Percentiles rank a stretch among this genome's conserved stretches.
Evolutionary conservation across 2,888 invertebrate genomes (phyloP).

Genomic region (Zygothrica quintamaculata): DNA sequence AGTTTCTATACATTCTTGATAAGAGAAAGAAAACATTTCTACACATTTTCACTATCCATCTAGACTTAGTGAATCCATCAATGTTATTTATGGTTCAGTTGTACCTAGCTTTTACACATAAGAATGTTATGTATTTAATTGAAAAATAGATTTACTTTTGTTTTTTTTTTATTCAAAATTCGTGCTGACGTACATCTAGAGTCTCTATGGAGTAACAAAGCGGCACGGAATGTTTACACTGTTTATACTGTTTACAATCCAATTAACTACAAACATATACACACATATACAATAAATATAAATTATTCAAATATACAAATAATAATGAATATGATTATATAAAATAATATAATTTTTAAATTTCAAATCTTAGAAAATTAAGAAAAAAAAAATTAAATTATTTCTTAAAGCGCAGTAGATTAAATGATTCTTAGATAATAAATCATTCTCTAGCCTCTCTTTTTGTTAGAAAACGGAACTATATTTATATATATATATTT

Average conservation of each 20-base stretch:
- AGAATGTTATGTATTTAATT: too few relatives aligned
- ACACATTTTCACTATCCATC: too few relatives aligned
- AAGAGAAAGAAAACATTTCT: too few relatives aligned
- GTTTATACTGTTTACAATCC: slow-evolving; percentile 35
- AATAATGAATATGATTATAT: slow-evolving; percentile 30
- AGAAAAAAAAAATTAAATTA: slow-evolving; percentile 39
- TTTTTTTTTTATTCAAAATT: slow-evolving; percentile 60
- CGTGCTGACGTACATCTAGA: slow-evolving; percentile 50
- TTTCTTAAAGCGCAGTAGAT: slow-evolving; percentile 44
- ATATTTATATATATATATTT: slow-evolving; percentile 5
- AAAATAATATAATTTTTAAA: slow-evolving; percentile 28
- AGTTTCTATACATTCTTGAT: too few relatives aligned
- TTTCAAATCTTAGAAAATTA: slow-evolving; percentile 12
- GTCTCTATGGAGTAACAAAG: slow-evolving; percentile 27
- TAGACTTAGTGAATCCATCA: too few relatives aligned
- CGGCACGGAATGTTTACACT: slow-evolving; percentile 68
- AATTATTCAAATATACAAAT: slow-evolving; percentile 16
- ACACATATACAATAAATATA: slow-evolving; percentile 42
- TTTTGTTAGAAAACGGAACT: slow-evolving; percentile 4
- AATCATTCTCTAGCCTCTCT: slow-evolving; percentile 20
- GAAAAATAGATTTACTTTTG: slow-evolving; percentile 6
- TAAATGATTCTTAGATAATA: slow-evolving; percentile 20
- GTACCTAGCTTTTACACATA: too few relatives aligned
- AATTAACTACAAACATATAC: slow-evolving; percentile 24
- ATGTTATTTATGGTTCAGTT: too few relatives aligned